Conservation (phyloP, 2,888 invertebrate species). For the Reticulitermes lucifugus region DNA sequence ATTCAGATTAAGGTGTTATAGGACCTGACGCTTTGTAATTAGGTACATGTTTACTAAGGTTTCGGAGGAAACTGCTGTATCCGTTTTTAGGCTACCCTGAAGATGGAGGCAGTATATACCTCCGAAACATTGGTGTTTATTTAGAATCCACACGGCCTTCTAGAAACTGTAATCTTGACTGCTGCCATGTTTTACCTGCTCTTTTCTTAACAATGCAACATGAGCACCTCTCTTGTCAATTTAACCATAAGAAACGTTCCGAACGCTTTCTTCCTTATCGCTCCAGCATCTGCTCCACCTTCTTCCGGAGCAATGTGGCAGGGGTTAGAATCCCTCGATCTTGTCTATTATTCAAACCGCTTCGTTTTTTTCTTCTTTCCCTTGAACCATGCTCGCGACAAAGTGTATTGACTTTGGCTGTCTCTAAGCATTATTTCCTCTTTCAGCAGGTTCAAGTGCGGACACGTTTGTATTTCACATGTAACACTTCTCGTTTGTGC, state of each 20-base stretch:
- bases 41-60: too few relatives aligned
- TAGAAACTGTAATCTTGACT: too few relatives aligned
- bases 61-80: too few relatives aligned
- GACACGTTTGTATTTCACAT: conserved; percentile 20
- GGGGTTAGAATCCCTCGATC: conserved; percentile 10
- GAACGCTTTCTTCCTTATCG: background rate
- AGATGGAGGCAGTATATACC: too few relatives aligned
- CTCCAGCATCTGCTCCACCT: conserved; percentile 1
- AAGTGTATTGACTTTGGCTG: conserved; percentile 36
- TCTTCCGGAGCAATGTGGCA: conserved; percentile 6
- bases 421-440: conserved; percentile 12
- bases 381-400: conserved; percentile 15
- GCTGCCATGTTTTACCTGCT: too few relatives aligned
- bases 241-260: background rate
- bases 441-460: background rate
- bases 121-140: too few relatives aligned
- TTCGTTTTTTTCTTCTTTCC: conserved; percentile 3
- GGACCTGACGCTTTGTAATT: too few relatives aligned
- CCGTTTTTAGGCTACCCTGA: too few relatives aligned
- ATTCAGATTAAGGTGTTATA: too few relatives aligned
- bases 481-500: conserved; percentile 10
- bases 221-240: background rate
- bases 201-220: too few relatives aligned
- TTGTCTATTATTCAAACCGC: conserved; percentile 36
- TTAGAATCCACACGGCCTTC: too few relatives aligned